Base-by-base conservation (phyloP, 1,140 invertebrate genomes). In the Calephelis virginiensis region DNA sequence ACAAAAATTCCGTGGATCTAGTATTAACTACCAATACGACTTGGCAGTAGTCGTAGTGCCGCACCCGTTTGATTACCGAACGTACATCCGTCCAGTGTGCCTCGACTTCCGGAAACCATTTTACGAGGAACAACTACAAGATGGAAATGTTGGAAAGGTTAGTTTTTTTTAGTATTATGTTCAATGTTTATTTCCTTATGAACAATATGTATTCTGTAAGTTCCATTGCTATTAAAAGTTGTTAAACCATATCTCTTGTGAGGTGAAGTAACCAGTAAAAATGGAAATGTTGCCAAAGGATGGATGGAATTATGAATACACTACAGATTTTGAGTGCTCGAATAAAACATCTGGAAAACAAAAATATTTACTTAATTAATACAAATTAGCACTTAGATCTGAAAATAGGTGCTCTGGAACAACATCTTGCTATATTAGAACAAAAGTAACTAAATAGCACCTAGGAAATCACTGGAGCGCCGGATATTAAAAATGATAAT, bases 31-130 rank as follows among this genome's bases (percentile, higher is more conserved):
- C 48, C 82, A 86, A 53, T 75, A 83, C 2, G 85, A 89, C 49
- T 83, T 89, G 3, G 86, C 85, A 0, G 12, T 92, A 0, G 12
- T 93, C 0, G 72, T 85, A 3, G 69, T 92, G n/a, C 64, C 66
- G 2, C 79, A 70, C 0, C 67, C 76, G 0, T 77, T 92, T 11
- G 71, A 75, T 0, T 82, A 90, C 49, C 73, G 80, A 38, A 66
- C 76, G 0, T 77, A 76, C 53, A 81, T 92, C 0, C 68, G 78
- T 3, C 89, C 92, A 0, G 82, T 92, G 8, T 92, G 90, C 67
- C 12, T 92, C 11, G 83, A 91, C 63, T 93, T 92, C 71, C 79
- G 86, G 59, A 74, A 83, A 5, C 59, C 69, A 3, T 85, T 89
- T 64, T 85, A 92, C 40, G 70, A 70, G 6, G 56, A 68, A 11